A percentile compares a stretch with the other conserved stretches of the same genome.
These are phyloP conservation scores for Mesoclemmys tuberculata DNA, from an alignment of 2,113 vertebrate species.

Conservation along the genomic window DNA sequence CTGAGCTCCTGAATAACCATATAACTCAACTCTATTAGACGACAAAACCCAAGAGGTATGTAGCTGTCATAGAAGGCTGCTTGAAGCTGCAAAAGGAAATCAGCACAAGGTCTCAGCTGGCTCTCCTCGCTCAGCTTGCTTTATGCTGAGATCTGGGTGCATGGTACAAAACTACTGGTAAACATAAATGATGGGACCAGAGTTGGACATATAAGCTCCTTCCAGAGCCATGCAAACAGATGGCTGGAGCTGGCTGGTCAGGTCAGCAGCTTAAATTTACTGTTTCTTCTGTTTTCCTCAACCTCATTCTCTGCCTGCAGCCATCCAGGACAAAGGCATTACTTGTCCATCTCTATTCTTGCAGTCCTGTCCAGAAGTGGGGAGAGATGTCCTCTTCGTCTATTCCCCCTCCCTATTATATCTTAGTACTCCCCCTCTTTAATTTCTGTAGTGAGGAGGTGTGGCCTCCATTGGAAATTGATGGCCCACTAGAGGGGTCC, in stretches of 20 bases:
- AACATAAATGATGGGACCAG: not conserved
- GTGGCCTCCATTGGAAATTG: no score
- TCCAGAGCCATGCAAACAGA: not conserved
- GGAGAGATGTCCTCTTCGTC: not conserved
- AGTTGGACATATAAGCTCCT: not conserved
- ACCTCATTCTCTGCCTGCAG: not conserved
- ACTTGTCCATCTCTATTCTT: not conserved
- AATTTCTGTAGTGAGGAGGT: not conserved
- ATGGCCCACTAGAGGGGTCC: no score
- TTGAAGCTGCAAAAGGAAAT: constrained; percentile 6
- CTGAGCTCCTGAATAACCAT: not conserved
- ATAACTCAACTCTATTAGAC: not conserved
- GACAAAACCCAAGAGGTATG: not conserved
- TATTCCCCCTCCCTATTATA: not conserved
- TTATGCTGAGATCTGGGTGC: not conserved
- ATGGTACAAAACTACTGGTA: not conserved
- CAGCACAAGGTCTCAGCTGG: not conserved
- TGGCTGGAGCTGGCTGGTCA: not conserved
- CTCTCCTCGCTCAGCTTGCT: constrained; percentile 20
- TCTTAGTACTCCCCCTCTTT: not conserved
- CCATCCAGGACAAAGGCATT: not conserved
- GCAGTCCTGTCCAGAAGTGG: not conserved
- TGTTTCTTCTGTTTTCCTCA: not conserved
- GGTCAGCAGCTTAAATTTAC: not conserved
- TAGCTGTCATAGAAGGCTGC: not conserved